Evolutionary conservation across 2,888 invertebrate genomes (phyloP), one percentile per base, ranked within the genome.

Genomic region (Ornithoptera priamus): DNA sequence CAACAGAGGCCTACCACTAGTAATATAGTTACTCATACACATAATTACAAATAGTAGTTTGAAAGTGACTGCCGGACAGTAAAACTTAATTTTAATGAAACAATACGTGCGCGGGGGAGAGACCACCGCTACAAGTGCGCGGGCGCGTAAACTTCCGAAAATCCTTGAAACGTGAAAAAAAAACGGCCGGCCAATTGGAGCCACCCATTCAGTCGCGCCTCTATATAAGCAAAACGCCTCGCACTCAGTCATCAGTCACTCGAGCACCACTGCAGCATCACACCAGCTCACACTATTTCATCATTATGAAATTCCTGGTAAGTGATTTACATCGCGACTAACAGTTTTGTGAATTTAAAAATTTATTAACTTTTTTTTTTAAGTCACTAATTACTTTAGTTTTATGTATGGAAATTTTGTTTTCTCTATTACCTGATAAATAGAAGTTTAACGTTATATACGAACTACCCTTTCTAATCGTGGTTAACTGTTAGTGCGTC

Each of bases 301-400:
- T 62, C 87, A 87, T 80, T 85, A 88, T 88, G 88, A 88, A 88
- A 79, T 87, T 87, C 84, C 78, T 88, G 88, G 88, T 88, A 85
- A 88, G 88, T 77, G 17, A 75, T 71, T 71, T 22, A 53, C 15
- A 46, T 46, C 46, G 46, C 12, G 4, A 15, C 46, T 12, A 15
- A 15, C 12, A 15, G 0, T 15, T 46, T 30, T 30, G 46, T 46
- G 0, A 46, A 46, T 12, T 46, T 15, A 46, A 46, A 39, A 39
- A 39, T 10, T 10, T 39, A 39, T 8, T 10, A 39, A 39, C 39
- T 39, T 15, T 46, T 46, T 2, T 46, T 12, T 15, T 17, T 12
- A 15, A 10, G 22, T 22, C 22, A 22, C 1, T 15, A 46, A 4
- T 15, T 3, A 4, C 12, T 3, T 46, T 3, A 12, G 46, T 17